Evolutionary conservation across 2,113 vertebrate species (phyloP), one percentile per base, ranked within the genome.

Genomic region (Neolamprologus hecqui): DNA sequence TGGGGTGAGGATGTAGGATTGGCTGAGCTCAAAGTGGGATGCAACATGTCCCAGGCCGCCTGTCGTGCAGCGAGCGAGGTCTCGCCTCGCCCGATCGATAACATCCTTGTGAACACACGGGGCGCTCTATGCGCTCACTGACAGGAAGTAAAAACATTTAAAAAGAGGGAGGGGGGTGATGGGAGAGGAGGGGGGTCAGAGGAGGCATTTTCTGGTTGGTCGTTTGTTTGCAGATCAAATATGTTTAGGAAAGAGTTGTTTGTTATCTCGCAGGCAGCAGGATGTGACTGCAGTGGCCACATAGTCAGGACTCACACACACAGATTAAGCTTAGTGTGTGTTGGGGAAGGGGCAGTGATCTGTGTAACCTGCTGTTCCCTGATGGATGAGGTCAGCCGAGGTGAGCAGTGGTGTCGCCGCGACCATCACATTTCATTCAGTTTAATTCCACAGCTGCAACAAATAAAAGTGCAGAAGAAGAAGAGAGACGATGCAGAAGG

Each of bases 61-160:
- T 87, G 90, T 92, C 84, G 84, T 89, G 87, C 88, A 89, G 90
- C 81, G 5, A 60, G 75, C 31, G 12, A 89, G 87, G 65, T 88
- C 92, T 92, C 68, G 55, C 89, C 90, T 89, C 79, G 35, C 51
- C 47, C 45, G 86, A 95, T 96, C 95, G 45, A 94, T 96, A 94
- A 93, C 89, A 92, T 90, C 77, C 93, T 93, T 92, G 94, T 92
- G 92, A 95, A 92, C 92, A 93, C 91, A 83, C 85, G 77, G 89
- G 37, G 70, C n/a, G 49, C 35, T 85, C 79, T 57, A 47, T 47
- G 89, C 55, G 88, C 91, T 93, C 85, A 84, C 84, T 75, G 88
- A 92, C 87, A 89, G 92, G 87, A 92, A 93, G 89, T 85, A 2
- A 47, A 75, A 51, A 84, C 35, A 14, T 26, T 42, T 55, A 33